Evolutionary conservation across 2,888 invertebrate species (phyloP).

Genomic region (Orthosia incerta): DNA sequence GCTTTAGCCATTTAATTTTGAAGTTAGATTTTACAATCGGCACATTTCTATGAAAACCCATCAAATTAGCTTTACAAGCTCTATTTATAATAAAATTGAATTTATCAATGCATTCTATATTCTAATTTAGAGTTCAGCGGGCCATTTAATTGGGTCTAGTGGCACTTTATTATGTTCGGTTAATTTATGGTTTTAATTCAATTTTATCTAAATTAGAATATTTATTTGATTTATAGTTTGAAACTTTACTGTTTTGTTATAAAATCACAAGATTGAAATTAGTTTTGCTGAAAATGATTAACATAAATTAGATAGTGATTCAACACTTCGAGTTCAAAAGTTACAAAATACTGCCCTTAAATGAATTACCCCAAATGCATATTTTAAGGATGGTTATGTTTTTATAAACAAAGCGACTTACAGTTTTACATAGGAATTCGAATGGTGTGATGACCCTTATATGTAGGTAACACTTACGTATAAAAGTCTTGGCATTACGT

Average conservation of each 20-base stretch:
- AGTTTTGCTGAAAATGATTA: neutral
- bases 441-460: too few species aligned
- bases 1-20: neutral
- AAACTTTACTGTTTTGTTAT: conserved; percentile 2
- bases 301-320: neutral
- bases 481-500: neutral
- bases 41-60: neutral
- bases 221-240: conserved; percentile 9
- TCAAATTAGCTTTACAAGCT: neutral
- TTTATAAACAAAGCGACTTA: too few species aligned
- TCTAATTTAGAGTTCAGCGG: conserved; percentile 42
- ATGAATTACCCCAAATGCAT: too few species aligned
- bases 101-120: conserved; percentile 38
- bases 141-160: conserved; percentile 28
- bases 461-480: neutral
- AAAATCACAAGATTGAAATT: neutral
- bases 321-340: neutral
- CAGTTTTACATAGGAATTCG: too few species aligned
- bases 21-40: neutral
- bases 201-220: conserved; percentile 23
- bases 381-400: too few species aligned
- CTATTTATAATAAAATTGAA: conserved; percentile 18
- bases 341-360: neutral
- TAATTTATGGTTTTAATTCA: conserved; percentile 45
- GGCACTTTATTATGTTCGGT: conserved; percentile 36